Percentiles rank a stretch among this genome's conserved stretches.
Evolutionary conservation across 2,888 invertebrate species (phyloP).

Genomic region (Lasiommata megera): DNA sequence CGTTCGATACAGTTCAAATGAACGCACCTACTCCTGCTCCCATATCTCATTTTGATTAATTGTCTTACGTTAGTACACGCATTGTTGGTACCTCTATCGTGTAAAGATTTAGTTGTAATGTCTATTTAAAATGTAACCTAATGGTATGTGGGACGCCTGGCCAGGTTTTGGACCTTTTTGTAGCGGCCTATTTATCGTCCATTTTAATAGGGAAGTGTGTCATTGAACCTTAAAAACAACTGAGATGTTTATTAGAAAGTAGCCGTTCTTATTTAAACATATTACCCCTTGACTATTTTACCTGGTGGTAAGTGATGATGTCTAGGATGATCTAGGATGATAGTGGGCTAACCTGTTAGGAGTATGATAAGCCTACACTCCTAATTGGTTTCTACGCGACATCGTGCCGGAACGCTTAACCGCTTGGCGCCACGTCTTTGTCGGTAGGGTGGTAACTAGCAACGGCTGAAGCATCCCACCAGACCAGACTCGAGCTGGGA

Average conservation of each 20-base stretch:
- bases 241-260: neutral
- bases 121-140: constrained; percentile 51
- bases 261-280: neutral
- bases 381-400: no score
- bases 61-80: constrained; percentile 43
- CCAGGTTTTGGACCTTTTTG: neutral
- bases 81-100: constrained; percentile 58
- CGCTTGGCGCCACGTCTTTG: no score
- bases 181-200: neutral
- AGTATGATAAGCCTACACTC: no score
- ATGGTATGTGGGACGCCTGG: constrained; percentile 14
- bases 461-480: no score
- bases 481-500: no score
- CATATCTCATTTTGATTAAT: constrained; percentile 71
- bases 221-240: neutral
- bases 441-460: no score
- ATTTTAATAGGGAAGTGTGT: neutral
- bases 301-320: no score
- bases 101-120: constrained; percentile 67
- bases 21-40: constrained; percentile 68
- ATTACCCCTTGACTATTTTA: no score
- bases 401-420: no score
- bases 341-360: no score
- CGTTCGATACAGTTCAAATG: constrained; percentile 43
- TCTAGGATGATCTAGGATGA: no score